Evolutionary conservation across 1,140 invertebrate species (phyloP).

Genomic region (Pogonognathellus flavescens): DNA sequence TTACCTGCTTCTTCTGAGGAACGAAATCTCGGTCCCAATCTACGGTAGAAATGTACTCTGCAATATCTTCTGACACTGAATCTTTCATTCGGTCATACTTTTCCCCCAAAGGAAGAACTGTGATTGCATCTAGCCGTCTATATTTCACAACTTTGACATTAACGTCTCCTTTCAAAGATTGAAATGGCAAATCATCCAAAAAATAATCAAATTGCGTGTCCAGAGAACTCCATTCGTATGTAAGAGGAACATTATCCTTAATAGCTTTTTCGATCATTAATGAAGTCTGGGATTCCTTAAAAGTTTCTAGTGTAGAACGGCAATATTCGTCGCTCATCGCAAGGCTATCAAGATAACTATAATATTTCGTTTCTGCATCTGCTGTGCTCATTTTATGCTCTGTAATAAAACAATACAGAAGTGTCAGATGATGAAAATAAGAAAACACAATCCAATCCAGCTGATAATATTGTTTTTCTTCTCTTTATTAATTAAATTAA

Average conservation of each 20-base stretch:
- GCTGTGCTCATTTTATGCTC: neutral
- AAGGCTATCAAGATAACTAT: neutral
- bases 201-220: constrained; percentile 10
- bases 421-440: too few relatives aligned
- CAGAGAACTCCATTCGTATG: neutral
- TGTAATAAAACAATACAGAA: neutral
- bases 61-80: neutral
- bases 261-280: neutral
- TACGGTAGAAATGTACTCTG: neutral
- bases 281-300: neutral
- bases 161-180: neutral
- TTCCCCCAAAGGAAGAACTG: neutral
- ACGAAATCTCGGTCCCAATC: neutral
- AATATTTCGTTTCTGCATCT: too few relatives aligned
- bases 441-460: too few relatives aligned
- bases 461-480: too few relatives aligned
- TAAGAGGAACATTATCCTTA: neutral
- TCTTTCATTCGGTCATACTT: neutral
- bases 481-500: too few relatives aligned
- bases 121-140: neutral
- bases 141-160: neutral
- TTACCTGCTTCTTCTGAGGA: neutral
- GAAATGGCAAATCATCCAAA: neutral
- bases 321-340: neutral
- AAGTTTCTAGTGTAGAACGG: neutral